phyloP scores from a whole-genome alignment of 2,113 vertebrate species.

The Hucho hucho region DNA sequence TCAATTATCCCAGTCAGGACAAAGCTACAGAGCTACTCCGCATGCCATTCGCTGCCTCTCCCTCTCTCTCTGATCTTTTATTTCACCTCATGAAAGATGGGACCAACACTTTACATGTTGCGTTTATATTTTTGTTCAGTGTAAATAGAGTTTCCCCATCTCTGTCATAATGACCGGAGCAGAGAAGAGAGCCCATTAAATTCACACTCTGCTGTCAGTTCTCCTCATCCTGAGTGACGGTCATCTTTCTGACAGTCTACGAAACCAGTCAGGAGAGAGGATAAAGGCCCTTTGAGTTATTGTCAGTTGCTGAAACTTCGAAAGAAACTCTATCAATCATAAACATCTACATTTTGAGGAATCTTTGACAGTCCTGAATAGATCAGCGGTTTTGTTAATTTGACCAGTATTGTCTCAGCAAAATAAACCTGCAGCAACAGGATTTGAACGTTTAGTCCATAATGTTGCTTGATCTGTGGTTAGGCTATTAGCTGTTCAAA shows the following conservation, averaged over 20 bases:
- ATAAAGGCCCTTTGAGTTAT: conserved; percentile 32
- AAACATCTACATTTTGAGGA: neutral
- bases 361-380: neutral
- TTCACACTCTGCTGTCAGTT: conserved; percentile 47
- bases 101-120: neutral
- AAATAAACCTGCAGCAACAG: no score
- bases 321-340: neutral
- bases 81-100: conserved; percentile 19
- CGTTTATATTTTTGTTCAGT: no score
- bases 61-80: conserved; percentile 34
- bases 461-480: no score
- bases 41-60: neutral
- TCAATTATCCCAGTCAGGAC: neutral
- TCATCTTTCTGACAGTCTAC: conserved; percentile 31
- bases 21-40: neutral
- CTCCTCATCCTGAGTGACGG: conserved; percentile 36
- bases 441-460: no score
- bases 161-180: conserved; percentile 44
- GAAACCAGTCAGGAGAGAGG: conserved; percentile 44
- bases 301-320: neutral
- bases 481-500: no score
- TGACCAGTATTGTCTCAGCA: no score
- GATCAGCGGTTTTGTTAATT: neutral
- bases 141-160: conserved; percentile 40
- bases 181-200: conserved; percentile 33